Evolutionary conservation across 2,113 vertebrate genomes (phyloP), one percentile per base, ranked within the genome.

Genomic region (Zapus hudsonius): DNA sequence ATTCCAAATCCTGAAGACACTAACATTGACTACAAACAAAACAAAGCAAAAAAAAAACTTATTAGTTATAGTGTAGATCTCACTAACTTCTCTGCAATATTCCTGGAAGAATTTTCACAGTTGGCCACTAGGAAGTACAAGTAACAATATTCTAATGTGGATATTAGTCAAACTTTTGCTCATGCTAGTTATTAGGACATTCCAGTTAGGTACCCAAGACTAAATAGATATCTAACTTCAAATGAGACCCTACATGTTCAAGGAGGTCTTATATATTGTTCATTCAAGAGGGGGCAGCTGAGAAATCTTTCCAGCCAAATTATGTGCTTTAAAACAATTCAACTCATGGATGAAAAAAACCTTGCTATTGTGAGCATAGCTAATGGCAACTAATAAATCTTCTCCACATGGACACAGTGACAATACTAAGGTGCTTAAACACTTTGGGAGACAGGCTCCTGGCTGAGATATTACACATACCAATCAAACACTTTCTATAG

Each of bases 11-110:
- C 59, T 57, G n/a, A 88, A 89, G 36, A 86, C 66, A 72, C 17
- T 87, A 95, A 87, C n/a, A 86, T 82, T 93, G 40, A 85, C 40
- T 87, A 59, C 5, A 94, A 92, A 80, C 33, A 64, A 89, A 85
- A 87, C 3, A 82, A 7, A 25, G 7, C 59, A 61, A 61, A 17
- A 42, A 86, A 91, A 64, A 72, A 64, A 55, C 84, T 66, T 94
- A 33, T 92, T 91, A 44, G 79, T 9, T 17, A 15, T 80, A 55
- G 27, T 52, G 44, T 85, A 31, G 22, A 25, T 83, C 42, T 79
- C 33, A 70, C 31, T 79, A 42, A 42, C 66, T 75, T 3, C 42
- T 52, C 61, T 83, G 38, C n/a, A 38, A 86, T 29, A 59, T 79
- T 69, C 20, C 12, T 64, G 22, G 23, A 61, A 74, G 7, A 70